Evolutionary conservation across 2,888 invertebrate species (phyloP).

Genomic region (Coleophora deauratella): DNA sequence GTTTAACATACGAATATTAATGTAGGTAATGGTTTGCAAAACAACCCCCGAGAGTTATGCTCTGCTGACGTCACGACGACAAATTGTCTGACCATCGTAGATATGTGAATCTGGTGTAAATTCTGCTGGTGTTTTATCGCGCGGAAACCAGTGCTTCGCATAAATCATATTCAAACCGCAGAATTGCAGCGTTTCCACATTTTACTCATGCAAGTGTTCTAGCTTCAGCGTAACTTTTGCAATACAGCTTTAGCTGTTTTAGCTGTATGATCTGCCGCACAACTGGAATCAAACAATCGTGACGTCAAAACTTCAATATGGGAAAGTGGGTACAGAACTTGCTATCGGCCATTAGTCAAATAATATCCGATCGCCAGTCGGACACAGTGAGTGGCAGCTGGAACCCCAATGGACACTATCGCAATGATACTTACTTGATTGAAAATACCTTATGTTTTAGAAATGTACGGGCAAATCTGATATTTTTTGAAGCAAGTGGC

Average conservation of each 20-base stretch:
- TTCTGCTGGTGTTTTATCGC: constrained; percentile 29
- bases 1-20: constrained; percentile 23
- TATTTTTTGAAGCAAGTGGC: too few relatives aligned
- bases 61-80: constrained; percentile 43
- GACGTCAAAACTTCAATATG: constrained; percentile 43
- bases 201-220: too few relatives aligned
- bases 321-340: constrained; percentile 34
- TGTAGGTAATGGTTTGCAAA: constrained; percentile 44
- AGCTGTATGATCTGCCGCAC: too few relatives aligned
- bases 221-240: too few relatives aligned
- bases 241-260: too few relatives aligned
- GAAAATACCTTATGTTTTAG: constrained; percentile 13
- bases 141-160: constrained; percentile 8
- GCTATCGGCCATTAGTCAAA: constrained; percentile 47
- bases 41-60: constrained; percentile 45
- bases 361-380: constrained; percentile 41
- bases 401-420: constrained; percentile 15
- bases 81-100: constrained; percentile 52
- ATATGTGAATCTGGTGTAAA: constrained; percentile 39
- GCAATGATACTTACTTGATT: constrained; percentile 14
- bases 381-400: constrained; percentile 30
- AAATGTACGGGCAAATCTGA: too few relatives aligned
- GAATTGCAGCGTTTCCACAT: neutral
- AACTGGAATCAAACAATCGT: constrained; percentile 31
- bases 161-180: constrained; percentile 4